A percentile compares a stretch with the other conserved stretches of the same genome.
phyloP scores from a whole-genome alignment of 2,888 invertebrate genomes.

The Gymnoscelis rufifasciata region DNA sequence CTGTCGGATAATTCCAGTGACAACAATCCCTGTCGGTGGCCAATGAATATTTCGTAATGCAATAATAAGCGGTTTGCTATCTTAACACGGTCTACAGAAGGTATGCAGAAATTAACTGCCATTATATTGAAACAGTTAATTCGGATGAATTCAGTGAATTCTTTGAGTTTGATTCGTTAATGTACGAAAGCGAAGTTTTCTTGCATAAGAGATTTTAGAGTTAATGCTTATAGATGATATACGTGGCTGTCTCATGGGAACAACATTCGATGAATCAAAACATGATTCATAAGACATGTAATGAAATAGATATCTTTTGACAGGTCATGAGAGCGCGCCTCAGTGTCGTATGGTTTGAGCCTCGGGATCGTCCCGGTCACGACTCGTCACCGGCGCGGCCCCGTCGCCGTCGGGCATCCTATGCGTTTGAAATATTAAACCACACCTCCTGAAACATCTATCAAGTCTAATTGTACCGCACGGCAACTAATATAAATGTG shows the following conservation, averaged over 20 bases:
- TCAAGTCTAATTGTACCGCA: conserved; percentile 17
- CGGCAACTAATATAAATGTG: conserved; percentile 12
- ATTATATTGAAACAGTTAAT: no score
- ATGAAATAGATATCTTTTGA: conserved; percentile 35
- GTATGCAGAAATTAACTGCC: conserved; percentile 19
- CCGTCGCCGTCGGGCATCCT: conserved; percentile 30
- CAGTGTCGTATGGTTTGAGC: conserved; percentile 38
- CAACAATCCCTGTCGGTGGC: conserved; percentile 64
- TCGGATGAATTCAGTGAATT: no score
- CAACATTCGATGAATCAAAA: no score
- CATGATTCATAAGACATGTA: conserved; percentile 4
- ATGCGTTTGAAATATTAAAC: conserved; percentile 59
- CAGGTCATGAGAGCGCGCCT: conserved; percentile 43
- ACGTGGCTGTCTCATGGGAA: no score
- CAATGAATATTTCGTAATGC: conserved; percentile 70
- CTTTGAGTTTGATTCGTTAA: no score
- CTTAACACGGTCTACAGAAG: conserved; percentile 18
- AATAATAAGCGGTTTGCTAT: conserved; percentile 53
- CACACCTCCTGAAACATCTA: conserved; percentile 20
- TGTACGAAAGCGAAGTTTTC: no score
- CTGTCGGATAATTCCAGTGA: conserved; percentile 63
- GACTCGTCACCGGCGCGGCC: conserved; percentile 57
- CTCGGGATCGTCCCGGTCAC: conserved; percentile 52
- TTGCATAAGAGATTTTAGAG: no score
- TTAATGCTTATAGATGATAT: no score